These are phyloP conservation scores for Suncus etruscus DNA, from an alignment of 2,113 vertebrate genomes.

Conservation along the genomic window DNA sequence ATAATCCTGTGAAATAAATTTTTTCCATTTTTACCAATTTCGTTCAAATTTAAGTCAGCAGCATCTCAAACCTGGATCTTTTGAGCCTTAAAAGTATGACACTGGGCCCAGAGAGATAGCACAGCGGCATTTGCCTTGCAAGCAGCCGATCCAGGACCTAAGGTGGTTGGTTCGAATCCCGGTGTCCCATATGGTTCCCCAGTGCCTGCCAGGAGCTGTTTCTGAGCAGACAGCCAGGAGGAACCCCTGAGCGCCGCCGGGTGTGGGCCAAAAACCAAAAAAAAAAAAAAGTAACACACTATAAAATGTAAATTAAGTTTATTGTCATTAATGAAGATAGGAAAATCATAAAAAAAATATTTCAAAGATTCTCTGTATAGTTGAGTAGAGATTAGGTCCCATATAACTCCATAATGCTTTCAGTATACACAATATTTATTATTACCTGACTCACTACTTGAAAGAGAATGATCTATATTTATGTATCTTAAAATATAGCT, in stretches of 20 bases:
- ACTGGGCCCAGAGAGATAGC: no score
- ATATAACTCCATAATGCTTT: background rate
- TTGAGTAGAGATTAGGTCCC: no score
- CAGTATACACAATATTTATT: background rate
- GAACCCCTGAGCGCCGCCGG: no score
- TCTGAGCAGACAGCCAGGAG: no score
- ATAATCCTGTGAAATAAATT: slow-evolving; percentile 9
- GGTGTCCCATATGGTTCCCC: no score
- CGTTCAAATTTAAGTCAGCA: slow-evolving; percentile 11
- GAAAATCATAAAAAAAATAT: background rate
- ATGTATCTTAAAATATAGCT: background rate
- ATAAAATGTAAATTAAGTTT: background rate
- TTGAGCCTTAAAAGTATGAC: background rate
- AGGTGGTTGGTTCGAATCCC: no score
- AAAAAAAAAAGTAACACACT: background rate
- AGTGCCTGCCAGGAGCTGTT: no score
- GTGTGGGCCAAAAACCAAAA: no score
- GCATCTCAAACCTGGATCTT: background rate
- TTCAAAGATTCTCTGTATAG: background rate
- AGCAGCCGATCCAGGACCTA: no score
- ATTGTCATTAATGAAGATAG: slow-evolving; percentile 20
- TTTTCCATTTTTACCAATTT: slow-evolving; percentile 2
- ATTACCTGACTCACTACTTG: background rate
- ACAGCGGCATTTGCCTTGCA: no score
- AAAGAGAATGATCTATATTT: slow-evolving; percentile 1